Evolutionary conservation across 2,113 vertebrate genomes (phyloP), one percentile per base, ranked within the genome.

Genomic region (Hydropotes inermis): DNA sequence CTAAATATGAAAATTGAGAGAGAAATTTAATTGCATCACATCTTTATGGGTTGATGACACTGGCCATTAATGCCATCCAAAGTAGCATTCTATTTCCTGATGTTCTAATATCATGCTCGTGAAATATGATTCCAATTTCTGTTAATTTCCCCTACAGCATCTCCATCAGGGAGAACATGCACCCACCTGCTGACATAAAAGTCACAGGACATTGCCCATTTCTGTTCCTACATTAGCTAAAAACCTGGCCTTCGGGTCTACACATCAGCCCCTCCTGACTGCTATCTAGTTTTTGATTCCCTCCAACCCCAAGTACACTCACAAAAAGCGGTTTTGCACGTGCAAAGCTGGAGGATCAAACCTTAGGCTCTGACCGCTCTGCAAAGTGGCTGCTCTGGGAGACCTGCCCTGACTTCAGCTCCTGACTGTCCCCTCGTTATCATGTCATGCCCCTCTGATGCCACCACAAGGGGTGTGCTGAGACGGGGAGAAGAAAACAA

Each of bases 341-440:
- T 27, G 39, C 47, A 39, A 19, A 67, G 1, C 30, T 36, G n/a
- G n/a, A 76, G 7, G 4, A 16, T 47, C 14, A 50, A 23, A 55
- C 25, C 5, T 50, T 23, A 1, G 28, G 6, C 7, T 0, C 23
- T n/a, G 25, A 19, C n/a, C 3, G 0, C 23, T 19, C 67, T 67
- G 17, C 25, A 27, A 45, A 21, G 28, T 0, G 10, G n/a, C 33
- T 52, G 30, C 47, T 36, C 14, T 7, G 61, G n/a, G 16, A 43
- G 47, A 23, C 6, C 85, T 47, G 28, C 17, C 39, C n/a, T 58
- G 57, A 79, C 33, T 7, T 39, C 17, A 54, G 5, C 52, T 33
- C 25, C 33, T 23, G 30, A 13, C 45, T 58, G 21, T 13, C 39
- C 33, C 23, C 19, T 52, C 0, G 0, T 23, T 17, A 28, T 7